phyloP scores from a whole-genome alignment of 1,140 invertebrate species.

The Bombus waltoni region DNA sequence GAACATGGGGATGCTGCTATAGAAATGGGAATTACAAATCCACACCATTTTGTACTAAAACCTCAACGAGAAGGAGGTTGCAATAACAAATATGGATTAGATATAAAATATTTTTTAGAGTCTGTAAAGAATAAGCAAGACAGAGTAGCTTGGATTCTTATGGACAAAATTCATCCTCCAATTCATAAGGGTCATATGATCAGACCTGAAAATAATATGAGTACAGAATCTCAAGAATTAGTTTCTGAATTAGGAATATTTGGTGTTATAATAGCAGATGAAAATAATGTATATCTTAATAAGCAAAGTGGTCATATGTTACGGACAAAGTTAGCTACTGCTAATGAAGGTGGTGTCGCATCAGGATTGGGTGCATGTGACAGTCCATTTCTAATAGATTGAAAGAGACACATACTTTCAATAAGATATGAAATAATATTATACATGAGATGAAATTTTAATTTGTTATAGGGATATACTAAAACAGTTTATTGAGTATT shows the following conservation, averaged over 20 bases:
- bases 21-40: slow-evolving; percentile 90
- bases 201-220: slow-evolving; percentile 82
- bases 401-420: background rate
- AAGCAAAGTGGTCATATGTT: slow-evolving; percentile 94
- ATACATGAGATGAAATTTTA: background rate
- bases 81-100: slow-evolving; percentile 95
- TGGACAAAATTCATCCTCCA: slow-evolving; percentile 93
- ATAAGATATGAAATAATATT: slow-evolving; percentile 76
- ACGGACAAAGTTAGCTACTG: slow-evolving; percentile 92
- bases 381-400: slow-evolving; percentile 85
- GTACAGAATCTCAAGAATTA: slow-evolving; percentile 63
- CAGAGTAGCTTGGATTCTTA: slow-evolving; percentile 95
- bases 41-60: slow-evolving; percentile 95
- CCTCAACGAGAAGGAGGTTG: slow-evolving; percentile 98
- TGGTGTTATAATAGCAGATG: slow-evolving; percentile 93
- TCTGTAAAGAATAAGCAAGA: slow-evolving; percentile 86
- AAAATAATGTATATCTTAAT: slow-evolving; percentile 87
- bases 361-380: slow-evolving; percentile 94
- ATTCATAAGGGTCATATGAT: slow-evolving; percentile 91
- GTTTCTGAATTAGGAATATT: slow-evolving; percentile 97
- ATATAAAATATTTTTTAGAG: slow-evolving; percentile 87
- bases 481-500: background rate
- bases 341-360: slow-evolving; percentile 96
- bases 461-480: background rate
- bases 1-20: slow-evolving; percentile 89